Conservation (phyloP, 2,113 vertebrate genomes). For the Neofelis nebulosa region DNA sequence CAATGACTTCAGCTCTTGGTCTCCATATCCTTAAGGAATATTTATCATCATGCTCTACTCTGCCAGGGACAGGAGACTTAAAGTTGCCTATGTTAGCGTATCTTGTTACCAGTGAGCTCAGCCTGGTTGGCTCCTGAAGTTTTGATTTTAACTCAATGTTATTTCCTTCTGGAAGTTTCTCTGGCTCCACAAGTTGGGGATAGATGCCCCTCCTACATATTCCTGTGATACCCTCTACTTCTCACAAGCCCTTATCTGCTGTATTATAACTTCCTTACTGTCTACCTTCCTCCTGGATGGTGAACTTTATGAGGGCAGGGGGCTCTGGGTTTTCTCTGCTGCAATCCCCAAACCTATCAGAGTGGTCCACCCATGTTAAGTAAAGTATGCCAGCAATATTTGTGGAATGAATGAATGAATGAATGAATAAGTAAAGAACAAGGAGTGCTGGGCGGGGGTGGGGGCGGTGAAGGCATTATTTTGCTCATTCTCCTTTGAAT, state of each 20-base stretch:
- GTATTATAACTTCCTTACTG: background rate
- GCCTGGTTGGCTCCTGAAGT: background rate
- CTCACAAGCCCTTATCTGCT: background rate
- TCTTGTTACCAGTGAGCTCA: background rate
- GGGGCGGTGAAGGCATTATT: background rate
- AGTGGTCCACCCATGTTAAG: background rate
- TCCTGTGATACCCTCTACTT: background rate
- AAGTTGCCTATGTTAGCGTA: background rate
- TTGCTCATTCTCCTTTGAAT: background rate
- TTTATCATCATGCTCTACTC: background rate
- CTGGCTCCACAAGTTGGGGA: background rate
- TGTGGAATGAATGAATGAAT: background rate
- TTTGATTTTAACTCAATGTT: background rate
- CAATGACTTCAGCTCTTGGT: background rate
- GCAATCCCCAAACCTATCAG: background rate
- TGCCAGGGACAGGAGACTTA: background rate
- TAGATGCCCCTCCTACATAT: background rate
- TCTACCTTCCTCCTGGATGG: background rate
- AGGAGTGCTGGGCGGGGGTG: background rate
- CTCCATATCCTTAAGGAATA: background rate
- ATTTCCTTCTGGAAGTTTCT: background rate
- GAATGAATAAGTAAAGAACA: background rate
- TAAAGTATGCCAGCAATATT: no score
- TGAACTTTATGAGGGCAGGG: background rate
- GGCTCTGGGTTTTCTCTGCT: background rate